Evolutionary conservation across 1,140 invertebrate genomes (phyloP), one percentile per base, ranked within the genome.

Genomic region (Drosophila virilis): DNA sequence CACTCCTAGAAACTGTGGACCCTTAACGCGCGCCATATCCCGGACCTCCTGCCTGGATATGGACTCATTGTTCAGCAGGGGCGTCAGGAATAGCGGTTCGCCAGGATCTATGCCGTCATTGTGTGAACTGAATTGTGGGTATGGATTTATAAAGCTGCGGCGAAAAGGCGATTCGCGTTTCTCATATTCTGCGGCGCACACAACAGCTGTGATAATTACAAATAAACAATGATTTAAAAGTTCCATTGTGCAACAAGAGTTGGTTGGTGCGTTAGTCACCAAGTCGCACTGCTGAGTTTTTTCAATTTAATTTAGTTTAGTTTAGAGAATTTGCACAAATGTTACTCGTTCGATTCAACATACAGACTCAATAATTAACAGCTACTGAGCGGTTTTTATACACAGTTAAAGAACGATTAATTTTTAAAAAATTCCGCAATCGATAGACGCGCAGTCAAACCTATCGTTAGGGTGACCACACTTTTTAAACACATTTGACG

Each of bases 1-100:
- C 6, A 81, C 71, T 12, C 62, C 54, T 8, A 74, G 61, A 32
- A 84, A 88, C 43, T 60, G 67, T n/a, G 45, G n/a, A 4, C 62
- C 77, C 1, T n/a, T 40, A 2, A 88, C 80, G 5, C 57, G 33
- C 1, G 80, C 78, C 32, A 61, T 61, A 8, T 43, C 8, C 2
- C 32, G 62, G 10, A 83, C 51, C 13, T 76, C 60, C 1, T 54
- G 1, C 10, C 13, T 72, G 8, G 67, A 46, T 6, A 71, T 2
- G 1, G 71, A 69, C 6, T 15, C 8, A 40, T 80, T 70, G 8
- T 69, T 60, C 6, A 86, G 59, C 4, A 80, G 38, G 0, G 80
- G 69, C 3, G 83, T 86, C 4, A 86, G 32, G 8, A 68, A 80
- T 0, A 86, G 57, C n/a, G 84, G 75, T 8, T 88, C 71, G 3